A percentile compares a stretch with the other conserved stretches of the same genome.
These are phyloP conservation scores for Molossus alvarezi DNA, from an alignment of 2,797 vertebrate species.

Conservation along the genomic window DNA sequence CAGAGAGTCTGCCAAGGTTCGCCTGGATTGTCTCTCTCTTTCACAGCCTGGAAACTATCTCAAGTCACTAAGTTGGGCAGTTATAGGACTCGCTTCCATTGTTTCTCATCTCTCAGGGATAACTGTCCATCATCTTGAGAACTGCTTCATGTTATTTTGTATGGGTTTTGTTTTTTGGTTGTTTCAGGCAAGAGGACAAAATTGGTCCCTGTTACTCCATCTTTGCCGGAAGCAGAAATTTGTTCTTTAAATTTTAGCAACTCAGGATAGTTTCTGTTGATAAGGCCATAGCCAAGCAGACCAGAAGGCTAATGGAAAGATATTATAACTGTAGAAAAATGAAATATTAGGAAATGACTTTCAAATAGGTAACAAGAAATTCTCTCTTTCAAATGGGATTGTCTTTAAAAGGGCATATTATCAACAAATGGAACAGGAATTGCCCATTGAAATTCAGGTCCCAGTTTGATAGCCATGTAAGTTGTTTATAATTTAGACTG, in stretches of 20 bases:
- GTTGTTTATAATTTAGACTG: conserved; percentile 53
- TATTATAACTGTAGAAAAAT: conserved; percentile 44
- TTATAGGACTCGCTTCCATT: background rate
- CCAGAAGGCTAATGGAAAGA: conserved; percentile 44
- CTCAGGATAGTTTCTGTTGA: background rate
- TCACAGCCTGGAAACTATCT: background rate
- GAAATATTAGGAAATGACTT: conserved; percentile 68
- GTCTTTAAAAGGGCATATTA: conserved; percentile 26
- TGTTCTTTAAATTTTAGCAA: conserved; percentile 36
- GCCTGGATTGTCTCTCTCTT: background rate
- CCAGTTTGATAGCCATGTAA: conserved; percentile 43
- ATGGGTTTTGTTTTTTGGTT: background rate
- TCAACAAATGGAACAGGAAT: conserved; percentile 37
- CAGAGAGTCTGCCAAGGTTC: background rate
- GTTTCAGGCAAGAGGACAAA: background rate
- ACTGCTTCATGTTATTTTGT: conserved; percentile 7
- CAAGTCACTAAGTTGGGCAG: background rate
- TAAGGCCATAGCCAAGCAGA: conserved; percentile 37
- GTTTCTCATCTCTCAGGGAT: background rate
- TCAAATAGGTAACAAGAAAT: conserved; percentile 49
- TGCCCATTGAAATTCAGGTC: conserved; percentile 47
- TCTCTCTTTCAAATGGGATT: conserved; percentile 28
- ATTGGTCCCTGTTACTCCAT: background rate
- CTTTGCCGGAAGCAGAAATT: conserved; percentile 13
- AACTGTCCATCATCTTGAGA: conserved; percentile 20